Evolutionary conservation across 1,140 invertebrate species (phyloP).

Genomic region (Drosophila ficusphila): DNA sequence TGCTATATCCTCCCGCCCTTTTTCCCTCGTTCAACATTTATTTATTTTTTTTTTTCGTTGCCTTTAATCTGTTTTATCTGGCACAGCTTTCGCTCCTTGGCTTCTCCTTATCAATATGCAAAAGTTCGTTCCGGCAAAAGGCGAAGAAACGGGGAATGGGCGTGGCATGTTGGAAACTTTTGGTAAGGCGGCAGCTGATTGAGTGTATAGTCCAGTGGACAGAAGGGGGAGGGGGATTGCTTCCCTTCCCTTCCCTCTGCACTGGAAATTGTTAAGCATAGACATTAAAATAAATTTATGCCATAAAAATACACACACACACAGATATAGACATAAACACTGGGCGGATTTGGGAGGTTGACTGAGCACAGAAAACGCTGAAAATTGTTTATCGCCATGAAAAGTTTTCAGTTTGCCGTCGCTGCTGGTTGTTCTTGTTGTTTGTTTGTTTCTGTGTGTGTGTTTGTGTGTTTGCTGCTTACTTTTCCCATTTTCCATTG

Average conservation of each 20-base stretch:
- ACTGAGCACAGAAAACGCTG: conserved; percentile 39
- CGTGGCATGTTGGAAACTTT: conserved; percentile 50
- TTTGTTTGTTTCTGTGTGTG: conserved; percentile 26
- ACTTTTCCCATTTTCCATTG: conserved; percentile 55
- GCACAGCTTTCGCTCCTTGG: conserved; percentile 27
- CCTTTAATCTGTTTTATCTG: conserved; percentile 72
- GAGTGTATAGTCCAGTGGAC: conserved; percentile 43
- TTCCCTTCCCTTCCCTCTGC: no score
- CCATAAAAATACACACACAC: conserved; percentile 52
- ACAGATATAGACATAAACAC: not conserved
- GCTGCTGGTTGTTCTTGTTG: conserved; percentile 18
- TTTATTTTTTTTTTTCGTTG: not conserved
- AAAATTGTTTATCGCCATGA: conserved; percentile 77
- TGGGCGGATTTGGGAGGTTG: not conserved
- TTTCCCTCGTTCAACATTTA: conserved; percentile 19
- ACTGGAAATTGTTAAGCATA: conserved; percentile 76
- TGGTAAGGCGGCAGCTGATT: conserved; percentile 59
- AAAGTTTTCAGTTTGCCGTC: conserved; percentile 61
- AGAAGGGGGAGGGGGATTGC: not conserved
- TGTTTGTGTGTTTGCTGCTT: conserved; percentile 44
- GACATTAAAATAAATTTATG: conserved; percentile 82
- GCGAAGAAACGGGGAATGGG: conserved; percentile 6
- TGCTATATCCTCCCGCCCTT: not conserved
- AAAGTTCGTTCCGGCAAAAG: conserved; percentile 42
- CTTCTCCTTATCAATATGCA: conserved; percentile 73